These are phyloP conservation scores for Clangula hyemalis DNA, from an alignment of 2,797 vertebrate species.

Conservation along the genomic window DNA sequence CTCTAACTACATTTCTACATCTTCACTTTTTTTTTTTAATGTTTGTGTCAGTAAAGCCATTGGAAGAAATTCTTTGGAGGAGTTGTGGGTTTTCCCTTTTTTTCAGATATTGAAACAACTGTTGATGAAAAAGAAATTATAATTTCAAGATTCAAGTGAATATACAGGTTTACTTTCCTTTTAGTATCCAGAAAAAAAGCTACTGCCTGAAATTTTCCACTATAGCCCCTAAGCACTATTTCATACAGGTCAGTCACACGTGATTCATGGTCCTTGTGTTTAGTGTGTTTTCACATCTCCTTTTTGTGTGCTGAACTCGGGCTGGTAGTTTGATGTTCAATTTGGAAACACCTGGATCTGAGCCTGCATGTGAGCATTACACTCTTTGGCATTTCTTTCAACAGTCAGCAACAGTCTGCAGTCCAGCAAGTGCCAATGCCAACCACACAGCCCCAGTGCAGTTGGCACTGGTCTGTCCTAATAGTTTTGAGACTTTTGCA, in stretches of 20 bases:
- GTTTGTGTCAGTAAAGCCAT: not conserved
- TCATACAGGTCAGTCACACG: not conserved
- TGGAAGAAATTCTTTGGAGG: not conserved
- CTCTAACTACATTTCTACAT: not conserved
- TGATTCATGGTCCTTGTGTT: not conserved
- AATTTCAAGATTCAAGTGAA: not conserved
- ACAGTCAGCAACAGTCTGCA: rapidly evolving
- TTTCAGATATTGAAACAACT: not conserved
- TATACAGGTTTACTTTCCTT: not conserved
- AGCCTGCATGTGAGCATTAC: not conserved
- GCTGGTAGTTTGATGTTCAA: not conserved
- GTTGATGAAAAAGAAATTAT: not conserved
- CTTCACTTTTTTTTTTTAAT: not conserved
- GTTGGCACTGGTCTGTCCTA: not conserved
- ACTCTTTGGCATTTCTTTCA: not conserved
- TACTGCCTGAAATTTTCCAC: not conserved
- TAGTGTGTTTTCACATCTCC: not conserved
- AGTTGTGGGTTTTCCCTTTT: not conserved
- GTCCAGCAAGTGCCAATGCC: not conserved
- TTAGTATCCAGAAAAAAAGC: not conserved
- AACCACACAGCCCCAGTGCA: not conserved
- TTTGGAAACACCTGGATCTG: not conserved
- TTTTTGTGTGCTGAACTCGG: not conserved
- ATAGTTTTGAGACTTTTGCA: not conserved
- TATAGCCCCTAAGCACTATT: not conserved